Conservation (phyloP, 2,888 invertebrate genomes). For the Pyrochroa serraticornis region DNA sequence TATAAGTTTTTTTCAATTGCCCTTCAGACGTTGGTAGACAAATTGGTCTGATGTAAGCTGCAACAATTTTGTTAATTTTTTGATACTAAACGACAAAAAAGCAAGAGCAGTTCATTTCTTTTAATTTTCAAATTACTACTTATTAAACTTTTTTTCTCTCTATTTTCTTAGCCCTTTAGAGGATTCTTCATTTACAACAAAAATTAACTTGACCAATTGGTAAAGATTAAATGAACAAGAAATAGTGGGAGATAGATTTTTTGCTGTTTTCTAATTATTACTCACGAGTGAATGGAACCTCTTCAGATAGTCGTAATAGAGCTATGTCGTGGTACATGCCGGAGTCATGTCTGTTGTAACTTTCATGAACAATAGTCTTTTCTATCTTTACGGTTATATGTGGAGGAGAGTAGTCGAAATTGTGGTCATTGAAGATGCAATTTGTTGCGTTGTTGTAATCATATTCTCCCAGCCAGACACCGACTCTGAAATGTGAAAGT, state of each 20-base stretch:
- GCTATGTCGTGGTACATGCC: conserved; percentile 76
- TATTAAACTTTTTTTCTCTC: too few relatives aligned
- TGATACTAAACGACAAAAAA: too few relatives aligned
- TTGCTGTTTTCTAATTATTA: neutral
- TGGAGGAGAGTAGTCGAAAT: conserved; percentile 63
- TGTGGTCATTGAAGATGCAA: conserved; percentile 59
- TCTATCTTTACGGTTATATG: conserved; percentile 68
- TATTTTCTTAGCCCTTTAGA: too few relatives aligned
- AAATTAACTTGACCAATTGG: too few relatives aligned
- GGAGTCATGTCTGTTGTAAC: conserved; percentile 63
- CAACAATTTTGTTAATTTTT: too few relatives aligned
- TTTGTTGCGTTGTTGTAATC: conserved; percentile 64
- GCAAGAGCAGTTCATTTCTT: too few relatives aligned
- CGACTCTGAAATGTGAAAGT: conserved; percentile 49
- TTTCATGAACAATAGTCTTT: conserved; percentile 68
- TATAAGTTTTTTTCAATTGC: conserved; percentile 53
- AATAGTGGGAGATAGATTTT: too few relatives aligned
- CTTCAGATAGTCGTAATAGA: conserved; percentile 64
- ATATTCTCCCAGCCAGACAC: conserved; percentile 70
- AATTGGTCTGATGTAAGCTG: conserved; percentile 65
- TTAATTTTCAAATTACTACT: too few relatives aligned
- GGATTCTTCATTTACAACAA: too few relatives aligned
- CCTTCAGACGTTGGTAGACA: conserved; percentile 61
- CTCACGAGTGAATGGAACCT: conserved; percentile 63
- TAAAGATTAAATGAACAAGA: too few relatives aligned